phyloP scores from a whole-genome alignment of 2,113 vertebrate genomes.

The Salvelinus fontinalis region DNA sequence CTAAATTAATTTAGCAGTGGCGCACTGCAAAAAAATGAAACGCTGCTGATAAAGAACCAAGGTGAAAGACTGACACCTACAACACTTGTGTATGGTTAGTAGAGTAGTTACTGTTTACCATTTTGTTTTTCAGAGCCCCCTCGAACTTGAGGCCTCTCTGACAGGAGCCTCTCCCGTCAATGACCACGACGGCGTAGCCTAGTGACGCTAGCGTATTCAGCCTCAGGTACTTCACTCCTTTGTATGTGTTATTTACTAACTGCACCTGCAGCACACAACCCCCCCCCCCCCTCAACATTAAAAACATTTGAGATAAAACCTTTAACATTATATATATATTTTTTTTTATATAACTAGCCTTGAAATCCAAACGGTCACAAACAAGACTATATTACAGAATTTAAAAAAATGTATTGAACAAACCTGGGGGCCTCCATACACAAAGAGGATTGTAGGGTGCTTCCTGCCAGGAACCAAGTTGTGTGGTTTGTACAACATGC shows the following conservation, averaged over 20 bases:
- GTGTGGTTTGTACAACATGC: conserved; percentile 97
- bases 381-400: too few species aligned
- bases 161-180: conserved; percentile 93
- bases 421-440: conserved; percentile 97
- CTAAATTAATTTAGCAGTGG: too few species aligned
- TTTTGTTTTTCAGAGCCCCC: conserved; percentile 94
- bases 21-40: too few species aligned
- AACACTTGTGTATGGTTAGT: too few species aligned
- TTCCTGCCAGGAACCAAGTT: conserved; percentile 87
- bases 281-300: not conserved
- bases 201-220: conserved; percentile 93
- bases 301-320: not conserved
- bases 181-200: conserved; percentile 94
- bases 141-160: conserved; percentile 94
- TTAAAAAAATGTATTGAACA: not conserved
- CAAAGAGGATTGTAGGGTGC: conserved; percentile 93
- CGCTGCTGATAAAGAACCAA: too few species aligned
- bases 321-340: not conserved
- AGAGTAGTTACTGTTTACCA: conserved; percentile 73
- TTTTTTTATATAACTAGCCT: not conserved
- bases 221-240: conserved; percentile 94
- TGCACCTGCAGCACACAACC: conserved; percentile 80
- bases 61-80: too few species aligned
- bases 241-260: conserved; percentile 97
- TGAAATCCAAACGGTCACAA: not conserved